Conservation (phyloP, 2,113 vertebrate genomes). For the Danio rerio region DNA sequence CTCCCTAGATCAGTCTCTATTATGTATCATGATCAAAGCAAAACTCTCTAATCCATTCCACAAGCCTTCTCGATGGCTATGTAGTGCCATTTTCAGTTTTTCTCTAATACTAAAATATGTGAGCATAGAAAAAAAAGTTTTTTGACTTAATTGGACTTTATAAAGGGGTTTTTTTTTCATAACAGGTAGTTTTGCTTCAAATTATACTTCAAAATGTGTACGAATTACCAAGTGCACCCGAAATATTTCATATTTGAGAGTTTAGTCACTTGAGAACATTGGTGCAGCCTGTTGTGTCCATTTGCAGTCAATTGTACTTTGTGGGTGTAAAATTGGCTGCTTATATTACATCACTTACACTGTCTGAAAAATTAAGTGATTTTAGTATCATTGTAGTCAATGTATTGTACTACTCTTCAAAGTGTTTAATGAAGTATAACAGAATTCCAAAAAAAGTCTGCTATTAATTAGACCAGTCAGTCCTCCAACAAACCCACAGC, state of each 20-base stretch:
- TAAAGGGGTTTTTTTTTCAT: no score
- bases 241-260: neutral
- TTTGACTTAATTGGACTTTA: constrained; percentile 57
- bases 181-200: neutral
- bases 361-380: no score
- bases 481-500: no score
- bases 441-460: no score
- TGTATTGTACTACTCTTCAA: no score
- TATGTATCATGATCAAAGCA: constrained; percentile 72
- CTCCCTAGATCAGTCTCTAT: constrained; percentile 70
- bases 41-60: constrained; percentile 73
- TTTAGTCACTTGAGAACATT: neutral
- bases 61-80: constrained; percentile 59
- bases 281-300: neutral
- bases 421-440: no score
- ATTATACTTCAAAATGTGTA: neutral
- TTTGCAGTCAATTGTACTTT: no score
- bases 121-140: neutral
- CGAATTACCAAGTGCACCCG: neutral
- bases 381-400: no score
- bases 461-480: no score
- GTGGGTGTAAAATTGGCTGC: no score
- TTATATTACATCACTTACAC: no score
- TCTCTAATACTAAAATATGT: neutral
- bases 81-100: constrained; percentile 28